These are phyloP conservation scores for Lingula anatina DNA, from an alignment of 2,888 invertebrate genomes.

Conservation along the genomic window DNA sequence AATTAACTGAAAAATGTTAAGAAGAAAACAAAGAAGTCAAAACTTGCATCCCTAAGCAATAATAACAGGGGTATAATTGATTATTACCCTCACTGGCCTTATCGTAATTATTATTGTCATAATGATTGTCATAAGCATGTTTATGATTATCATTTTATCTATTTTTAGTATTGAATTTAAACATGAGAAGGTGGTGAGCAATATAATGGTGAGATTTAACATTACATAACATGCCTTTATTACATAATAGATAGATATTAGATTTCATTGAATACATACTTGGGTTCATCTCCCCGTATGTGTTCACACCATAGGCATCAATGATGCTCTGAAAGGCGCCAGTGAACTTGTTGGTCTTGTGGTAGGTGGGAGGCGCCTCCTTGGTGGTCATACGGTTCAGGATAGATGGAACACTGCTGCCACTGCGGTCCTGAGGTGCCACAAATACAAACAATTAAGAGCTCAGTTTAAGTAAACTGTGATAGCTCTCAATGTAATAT, in stretches of 20 bases:
- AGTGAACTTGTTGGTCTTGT: slow-evolving; percentile 94
- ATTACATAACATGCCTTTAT: neutral
- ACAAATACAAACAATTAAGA: no score
- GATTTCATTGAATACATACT: slow-evolving; percentile 57
- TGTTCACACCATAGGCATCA: slow-evolving; percentile 93
- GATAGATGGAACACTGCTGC: slow-evolving; percentile 92
- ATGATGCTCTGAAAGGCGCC: slow-evolving; percentile 90
- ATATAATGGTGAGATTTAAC: neutral
- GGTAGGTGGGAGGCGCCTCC: slow-evolving; percentile 86
- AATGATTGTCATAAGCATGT: neutral
- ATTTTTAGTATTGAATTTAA: no score
- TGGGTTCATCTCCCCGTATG: slow-evolving; percentile 95
- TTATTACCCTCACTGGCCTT: neutral
- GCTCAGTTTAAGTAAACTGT: no score
- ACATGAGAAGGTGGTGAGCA: neutral
- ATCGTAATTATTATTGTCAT: neutral
- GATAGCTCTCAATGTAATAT: no score
- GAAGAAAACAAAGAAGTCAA: slow-evolving; percentile 82
- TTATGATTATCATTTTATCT: neutral
- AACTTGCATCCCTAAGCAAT: neutral
- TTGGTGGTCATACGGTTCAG: slow-evolving; percentile 87
- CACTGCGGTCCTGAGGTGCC: slow-evolving; percentile 83
- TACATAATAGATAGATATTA: neutral
- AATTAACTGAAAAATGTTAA: slow-evolving; percentile 77
- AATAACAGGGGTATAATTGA: neutral